Base-by-base conservation (phyloP, 2,888 invertebrate genomes). In the Drosophila conformis region DNA sequence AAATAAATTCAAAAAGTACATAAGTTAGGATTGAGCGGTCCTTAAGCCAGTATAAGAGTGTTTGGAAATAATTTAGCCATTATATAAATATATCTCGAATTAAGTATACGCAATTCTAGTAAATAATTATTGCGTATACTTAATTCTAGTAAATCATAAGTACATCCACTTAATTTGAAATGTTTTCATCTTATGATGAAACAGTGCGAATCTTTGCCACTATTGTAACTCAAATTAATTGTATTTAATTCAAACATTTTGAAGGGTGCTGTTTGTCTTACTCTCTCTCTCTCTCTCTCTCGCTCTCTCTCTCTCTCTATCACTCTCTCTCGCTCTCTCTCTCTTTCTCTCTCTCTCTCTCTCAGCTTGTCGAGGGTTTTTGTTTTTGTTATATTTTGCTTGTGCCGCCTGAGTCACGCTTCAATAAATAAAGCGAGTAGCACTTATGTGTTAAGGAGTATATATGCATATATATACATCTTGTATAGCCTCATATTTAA, bases 341-440 rank as follows among this genome's bases (percentile, higher is more conserved):
- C 3, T 18, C 18, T 5, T 66, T 13, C 18, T n/a, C 13, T 15
- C 7, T 46, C 7, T 21, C 2, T 40, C n/a, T 10, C 73, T 73
- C 11, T 54, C 58, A 38, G 57, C 42, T 70, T 42, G 21, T 31
- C 35, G 57, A 52, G 15, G 42, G 18, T 13, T 58, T 42, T 40
- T 46, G 21, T 42, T 21, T 31, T 42, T 48, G 35, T n/a, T 36
- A 4, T 33, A 35, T 21, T 33, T 61, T 40, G 36, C 36, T 25
- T 49, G 8, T 5, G 27, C 33, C 15, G 51, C 13, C 62, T 73
- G 75, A 74, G 25, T 74, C 75, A 74, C 27, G 18, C 10, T 18
- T 51, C 25, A 38, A 33, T 21, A 46, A 46, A 59, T 58, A 53
- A 48, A 27, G 46, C 27, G 33, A n/a, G 21, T 11, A 29, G 11